Evolutionary conservation across 2,113 vertebrate genomes (phyloP).

Genomic region (Catagonus wagneri): DNA sequence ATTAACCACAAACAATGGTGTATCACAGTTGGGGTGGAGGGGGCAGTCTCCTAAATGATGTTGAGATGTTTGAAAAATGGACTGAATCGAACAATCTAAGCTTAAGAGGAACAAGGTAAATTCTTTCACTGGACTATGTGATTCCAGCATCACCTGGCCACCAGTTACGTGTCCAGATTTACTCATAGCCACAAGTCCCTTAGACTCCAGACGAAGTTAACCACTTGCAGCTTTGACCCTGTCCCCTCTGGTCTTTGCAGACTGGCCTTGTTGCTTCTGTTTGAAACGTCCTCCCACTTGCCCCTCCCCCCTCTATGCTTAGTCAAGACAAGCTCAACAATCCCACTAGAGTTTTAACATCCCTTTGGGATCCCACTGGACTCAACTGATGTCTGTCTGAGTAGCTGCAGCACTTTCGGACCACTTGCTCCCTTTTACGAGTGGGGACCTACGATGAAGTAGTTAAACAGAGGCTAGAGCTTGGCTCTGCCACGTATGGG

Average conservation of each 20-base stretch:
- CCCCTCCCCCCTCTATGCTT: rapidly evolving
- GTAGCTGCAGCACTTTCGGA: background rate
- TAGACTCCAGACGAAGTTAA: background rate
- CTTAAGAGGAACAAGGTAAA: background rate
- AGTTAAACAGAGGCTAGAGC: background rate
- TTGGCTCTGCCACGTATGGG: background rate
- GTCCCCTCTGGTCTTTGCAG: background rate
- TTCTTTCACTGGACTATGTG: background rate
- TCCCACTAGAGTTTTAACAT: background rate
- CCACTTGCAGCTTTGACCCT: background rate
- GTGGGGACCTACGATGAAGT: background rate
- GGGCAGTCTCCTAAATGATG: background rate
- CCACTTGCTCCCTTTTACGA: background rate
- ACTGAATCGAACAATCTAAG: background rate
- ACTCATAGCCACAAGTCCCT: background rate
- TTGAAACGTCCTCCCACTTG: background rate
- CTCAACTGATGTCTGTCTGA: too few species aligned
- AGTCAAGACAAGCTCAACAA: background rate
- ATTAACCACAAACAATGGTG: background rate
- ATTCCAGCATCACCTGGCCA: background rate
- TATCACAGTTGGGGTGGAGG: background rate
- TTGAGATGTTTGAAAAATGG: background rate
- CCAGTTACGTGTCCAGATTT: background rate
- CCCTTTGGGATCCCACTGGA: background rate
- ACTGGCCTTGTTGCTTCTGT: background rate